These are phyloP conservation scores for Phymorhynchus buccinoides DNA, from an alignment of 1,140 invertebrate genomes.

Conservation along the genomic window DNA sequence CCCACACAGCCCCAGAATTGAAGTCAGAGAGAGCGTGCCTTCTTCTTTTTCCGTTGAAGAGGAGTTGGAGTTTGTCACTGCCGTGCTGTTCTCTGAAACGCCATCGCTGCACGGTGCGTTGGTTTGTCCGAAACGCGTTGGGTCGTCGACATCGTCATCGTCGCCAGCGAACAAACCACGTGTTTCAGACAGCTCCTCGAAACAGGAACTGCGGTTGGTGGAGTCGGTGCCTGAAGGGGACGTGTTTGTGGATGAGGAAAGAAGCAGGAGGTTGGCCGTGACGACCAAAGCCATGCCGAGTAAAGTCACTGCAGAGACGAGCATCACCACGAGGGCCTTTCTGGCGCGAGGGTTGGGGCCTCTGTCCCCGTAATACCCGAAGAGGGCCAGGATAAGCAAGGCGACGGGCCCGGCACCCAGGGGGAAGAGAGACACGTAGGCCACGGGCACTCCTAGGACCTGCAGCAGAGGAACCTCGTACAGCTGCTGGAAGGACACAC, in stretches of 20 bases:
- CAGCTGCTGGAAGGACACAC: not conserved
- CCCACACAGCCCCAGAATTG: not conserved
- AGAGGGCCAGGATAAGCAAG: not conserved
- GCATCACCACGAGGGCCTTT: not conserved
- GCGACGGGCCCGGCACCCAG: not conserved
- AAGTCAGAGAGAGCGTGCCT: not conserved
- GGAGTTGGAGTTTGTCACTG: too few relatives aligned
- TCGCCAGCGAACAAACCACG: not conserved
- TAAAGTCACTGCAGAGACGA: not conserved
- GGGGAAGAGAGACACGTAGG: conserved; percentile 1
- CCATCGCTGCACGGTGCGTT: too few relatives aligned
- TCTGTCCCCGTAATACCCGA: not conserved
- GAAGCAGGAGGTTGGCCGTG: not conserved
- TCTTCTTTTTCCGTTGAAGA: not conserved
- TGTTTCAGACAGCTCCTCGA: not conserved
- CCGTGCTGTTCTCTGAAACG: too few relatives aligned
- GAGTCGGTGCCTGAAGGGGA: not conserved
- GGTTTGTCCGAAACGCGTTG: too few relatives aligned
- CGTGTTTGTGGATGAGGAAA: not conserved
- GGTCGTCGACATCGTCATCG: too few relatives aligned
- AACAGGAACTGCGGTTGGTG: not conserved
- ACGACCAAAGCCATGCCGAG: not conserved
- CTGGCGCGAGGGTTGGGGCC: not conserved
- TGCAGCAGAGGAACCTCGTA: conserved; percentile 14
- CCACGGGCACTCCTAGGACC: not conserved